phyloP scores from a whole-genome alignment of 2,113 vertebrate genomes.

The Ictalurus punctatus region DNA sequence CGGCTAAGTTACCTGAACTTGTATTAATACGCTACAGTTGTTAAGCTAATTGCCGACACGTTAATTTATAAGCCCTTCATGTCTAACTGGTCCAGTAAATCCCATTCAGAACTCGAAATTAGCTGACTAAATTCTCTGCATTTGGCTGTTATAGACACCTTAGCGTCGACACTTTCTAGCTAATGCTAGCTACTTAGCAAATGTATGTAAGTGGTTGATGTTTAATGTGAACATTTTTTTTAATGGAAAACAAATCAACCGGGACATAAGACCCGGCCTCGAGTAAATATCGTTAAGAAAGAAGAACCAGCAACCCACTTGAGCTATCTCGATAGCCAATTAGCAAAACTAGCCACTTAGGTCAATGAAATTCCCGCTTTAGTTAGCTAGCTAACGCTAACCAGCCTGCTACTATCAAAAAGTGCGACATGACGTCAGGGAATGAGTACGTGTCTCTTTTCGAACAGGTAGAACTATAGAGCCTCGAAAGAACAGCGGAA shows the following conservation, averaged over 20 bases:
- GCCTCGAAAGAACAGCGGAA: constrained; percentile 38
- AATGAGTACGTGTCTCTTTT: constrained; percentile 77
- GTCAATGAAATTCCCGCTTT: constrained; percentile 39
- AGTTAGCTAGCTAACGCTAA: constrained; percentile 58
- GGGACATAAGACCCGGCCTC: not conserved
- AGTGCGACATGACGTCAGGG: constrained; percentile 75
- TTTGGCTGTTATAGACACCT: not conserved
- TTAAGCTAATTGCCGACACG: not conserved
- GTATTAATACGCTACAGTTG: not conserved
- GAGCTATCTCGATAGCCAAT: constrained; percentile 39
- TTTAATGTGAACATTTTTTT: not conserved
- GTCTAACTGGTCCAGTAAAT: not conserved
- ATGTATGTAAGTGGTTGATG: not conserved
- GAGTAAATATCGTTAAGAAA: not conserved
- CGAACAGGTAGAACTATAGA: constrained; percentile 68
- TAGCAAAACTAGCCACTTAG: constrained; percentile 46
- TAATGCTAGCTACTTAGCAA: constrained; percentile 45
- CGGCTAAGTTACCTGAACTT: not conserved
- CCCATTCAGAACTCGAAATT: not conserved
- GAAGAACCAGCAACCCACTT: not conserved
- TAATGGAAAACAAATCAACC: not conserved
- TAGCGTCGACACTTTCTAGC: constrained; percentile 19
- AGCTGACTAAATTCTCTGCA: not conserved
- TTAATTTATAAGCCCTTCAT: not conserved
- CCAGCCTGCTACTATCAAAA: constrained; percentile 65